Evolutionary conservation across 2,888 invertebrate species (phyloP), one percentile per base, ranked within the genome.

Genomic region (Cyaniris semiargus): DNA sequence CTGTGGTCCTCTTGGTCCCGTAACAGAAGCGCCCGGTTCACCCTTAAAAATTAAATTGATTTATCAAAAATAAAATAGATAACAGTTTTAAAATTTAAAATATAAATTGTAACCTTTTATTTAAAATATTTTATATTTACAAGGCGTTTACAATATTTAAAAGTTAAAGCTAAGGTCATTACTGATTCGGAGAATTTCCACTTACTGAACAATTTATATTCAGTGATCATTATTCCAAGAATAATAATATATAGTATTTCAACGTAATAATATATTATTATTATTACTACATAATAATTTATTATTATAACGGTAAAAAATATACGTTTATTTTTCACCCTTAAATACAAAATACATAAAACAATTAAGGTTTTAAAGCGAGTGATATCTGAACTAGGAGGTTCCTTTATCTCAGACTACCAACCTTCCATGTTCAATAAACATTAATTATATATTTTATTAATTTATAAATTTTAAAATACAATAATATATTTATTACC

Each of bases 1-100:
- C 76, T 94, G 89, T 0, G 90, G 83, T 0, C 87, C 86, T 78
- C 75, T 79, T 34, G 80, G 79, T 2, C 88, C 89, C 70, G 60
- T 81, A 8, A 85, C 78, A 44, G 85, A 83, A n/a, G 82, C 79
- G 53, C 89, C 90, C 72, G 80, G 81, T 13, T 85, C 85, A 70
- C 89, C 90, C 89, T 89, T 66, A 38, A 75, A 72, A 76, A 70
- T 44, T 23, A 23, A 10, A 10, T 60, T 3, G 3, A 21, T 10
- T 60, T 10, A 60, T 1, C 21, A 60, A 21, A 60, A 60, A 21
- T 7, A 21, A 21, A 58, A 3, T 5, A 18, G 7, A 18, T 53
- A 6, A 6, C n/a, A 56, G 18, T 53, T 53, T 18, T 0, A 53
- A 53, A 18, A 18, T 18, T 13, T 2, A 48, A 48, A 53, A 53